Evolutionary conservation across 2,113 vertebrate species (phyloP), one percentile per base, ranked within the genome.

Genomic region (Syrmaticus mikado): DNA sequence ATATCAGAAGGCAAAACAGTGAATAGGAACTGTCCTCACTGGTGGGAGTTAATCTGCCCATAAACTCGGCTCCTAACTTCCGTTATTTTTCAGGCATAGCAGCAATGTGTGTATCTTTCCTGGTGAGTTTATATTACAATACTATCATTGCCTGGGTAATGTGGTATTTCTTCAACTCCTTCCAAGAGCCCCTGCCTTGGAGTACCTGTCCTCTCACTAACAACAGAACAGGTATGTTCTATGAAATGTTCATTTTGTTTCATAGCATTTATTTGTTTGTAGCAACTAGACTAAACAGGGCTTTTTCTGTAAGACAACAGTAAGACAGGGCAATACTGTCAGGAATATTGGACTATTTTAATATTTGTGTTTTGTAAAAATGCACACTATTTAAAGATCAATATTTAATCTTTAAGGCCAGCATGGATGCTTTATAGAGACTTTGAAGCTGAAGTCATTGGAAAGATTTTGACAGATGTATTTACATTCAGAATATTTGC

Each of bases 151-250:
- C 98, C 88, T 99, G 98, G 97, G 98, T 99, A 89, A 98, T 99
- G 98, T 99, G 99, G 99, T 99, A 99, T 96, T 98, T 99, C 95
- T 99, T 99, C 98, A 99, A 99, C 97, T 99, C 99, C 78, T 99
- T 99, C 89, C 99, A 99, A 97, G 96, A 98, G 6, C 99, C 98
- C 1, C 97, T 99, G 77, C 99, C 99, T 5, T 99, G 99, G 99
- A 98, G 96, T 14, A 64, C 78, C 21, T 99, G 99, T 65, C 99
- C 99, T 10, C 84, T 99, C n/a, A 97, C 95, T 34, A 38, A 36
- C 4, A 99, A 98, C 87, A 84, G 1, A 30, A 99, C 98, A 97
- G 98, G 99, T 99, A 97, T 21, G 13, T 66, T 71, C 58, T 71
- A 67, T 38, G 52, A 87, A 81, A 80, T 7, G 36, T 0, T 36